phyloP scores from a whole-genome alignment of 2,888 invertebrate genomes.

The Drosophila subsilvestris region DNA sequence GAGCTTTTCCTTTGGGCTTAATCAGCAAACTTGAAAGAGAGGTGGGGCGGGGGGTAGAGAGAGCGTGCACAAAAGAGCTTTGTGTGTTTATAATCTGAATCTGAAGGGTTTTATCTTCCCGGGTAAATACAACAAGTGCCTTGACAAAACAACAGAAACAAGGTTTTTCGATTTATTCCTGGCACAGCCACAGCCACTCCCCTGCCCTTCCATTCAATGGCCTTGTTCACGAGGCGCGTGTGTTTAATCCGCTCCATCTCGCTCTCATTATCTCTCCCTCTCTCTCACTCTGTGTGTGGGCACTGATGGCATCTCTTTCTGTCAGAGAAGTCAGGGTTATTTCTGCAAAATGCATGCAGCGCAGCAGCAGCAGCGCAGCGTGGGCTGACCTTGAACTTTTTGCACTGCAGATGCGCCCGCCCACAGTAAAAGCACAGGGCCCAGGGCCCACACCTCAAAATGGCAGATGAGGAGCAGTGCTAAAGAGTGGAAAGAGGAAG shows the following conservation, averaged over 20 bases:
- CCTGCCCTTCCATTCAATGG: conserved; percentile 2
- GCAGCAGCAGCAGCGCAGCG: conserved; percentile 14
- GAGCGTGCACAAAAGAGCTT: conserved; percentile 3
- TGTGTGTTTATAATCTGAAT: conserved; percentile 42
- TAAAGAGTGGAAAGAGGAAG: not conserved
- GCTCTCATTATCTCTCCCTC: conserved; percentile 14
- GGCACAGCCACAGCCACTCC: not conserved
- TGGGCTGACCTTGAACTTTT: conserved; percentile 71
- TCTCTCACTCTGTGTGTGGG: conserved; percentile 7
- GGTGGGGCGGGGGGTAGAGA: conserved; percentile 3
- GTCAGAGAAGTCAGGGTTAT: conserved; percentile 58
- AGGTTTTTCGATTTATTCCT: conserved; percentile 9
- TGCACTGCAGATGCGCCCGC: conserved; percentile 53
- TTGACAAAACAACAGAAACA: conserved; percentile 29
- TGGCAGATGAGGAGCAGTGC: not conserved
- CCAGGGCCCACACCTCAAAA: conserved; percentile 12
- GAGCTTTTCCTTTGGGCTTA: conserved; percentile 43
- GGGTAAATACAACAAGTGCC: conserved; percentile 35
- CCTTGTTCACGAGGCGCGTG: conserved; percentile 42
- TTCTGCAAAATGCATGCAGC: conserved; percentile 46
- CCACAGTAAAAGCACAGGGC: conserved; percentile 21
- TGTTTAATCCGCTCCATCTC: conserved; percentile 39
- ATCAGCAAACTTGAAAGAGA: conserved; percentile 56
- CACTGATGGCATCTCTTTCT: not conserved
- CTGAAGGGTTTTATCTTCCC: conserved; percentile 31